Evolutionary conservation across 2,888 invertebrate genomes (phyloP).

Genomic region (Callinectes sapidus): DNA sequence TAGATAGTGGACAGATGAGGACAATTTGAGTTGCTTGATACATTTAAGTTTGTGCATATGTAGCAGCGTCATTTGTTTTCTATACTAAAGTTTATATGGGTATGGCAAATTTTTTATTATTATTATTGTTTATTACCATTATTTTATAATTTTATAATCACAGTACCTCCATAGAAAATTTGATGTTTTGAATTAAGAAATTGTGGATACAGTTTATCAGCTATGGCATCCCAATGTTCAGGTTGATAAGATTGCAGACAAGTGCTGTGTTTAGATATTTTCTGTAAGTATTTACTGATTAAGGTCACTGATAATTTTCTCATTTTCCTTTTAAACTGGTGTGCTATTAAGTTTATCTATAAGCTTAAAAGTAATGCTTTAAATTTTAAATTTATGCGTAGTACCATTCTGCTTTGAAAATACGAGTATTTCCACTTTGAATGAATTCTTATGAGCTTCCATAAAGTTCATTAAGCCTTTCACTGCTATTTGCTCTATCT

Average conservation of each 20-base stretch:
- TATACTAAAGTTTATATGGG: background rate
- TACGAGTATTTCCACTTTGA: no score
- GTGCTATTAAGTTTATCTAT: background rate
- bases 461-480: no score
- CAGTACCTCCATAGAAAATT: background rate
- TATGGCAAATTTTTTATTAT: background rate
- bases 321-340: background rate
- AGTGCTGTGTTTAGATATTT: background rate
- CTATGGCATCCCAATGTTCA: background rate
- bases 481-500: no score
- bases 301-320: background rate
- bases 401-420: no score
- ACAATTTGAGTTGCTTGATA: background rate
- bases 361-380: no score
- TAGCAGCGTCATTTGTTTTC: background rate
- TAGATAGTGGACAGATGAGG: background rate
- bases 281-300: background rate
- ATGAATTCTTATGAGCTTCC: no score
- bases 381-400: no score
- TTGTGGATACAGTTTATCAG: background rate
- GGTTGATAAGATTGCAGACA: conserved; percentile 13
- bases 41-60: background rate
- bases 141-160: background rate
- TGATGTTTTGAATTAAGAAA: background rate
- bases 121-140: background rate